phyloP scores from a whole-genome alignment of 2,888 invertebrate species.

The Macrophya annulata region DNA sequence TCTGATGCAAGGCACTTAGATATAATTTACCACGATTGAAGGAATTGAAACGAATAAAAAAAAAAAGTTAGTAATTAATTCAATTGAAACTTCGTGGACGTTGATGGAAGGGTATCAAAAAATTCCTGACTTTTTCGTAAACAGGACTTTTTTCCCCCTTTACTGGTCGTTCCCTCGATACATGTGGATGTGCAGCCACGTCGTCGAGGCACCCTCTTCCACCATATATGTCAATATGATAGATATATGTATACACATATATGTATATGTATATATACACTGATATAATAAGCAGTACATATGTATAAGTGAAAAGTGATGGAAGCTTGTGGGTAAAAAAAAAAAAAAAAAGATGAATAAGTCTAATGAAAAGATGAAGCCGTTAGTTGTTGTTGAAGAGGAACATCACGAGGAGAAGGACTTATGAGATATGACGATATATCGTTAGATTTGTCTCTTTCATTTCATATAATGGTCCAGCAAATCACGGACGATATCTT shows the following conservation, averaged over 20 bases:
- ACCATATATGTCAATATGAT: slow-evolving; percentile 4
- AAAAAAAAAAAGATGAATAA: slow-evolving; percentile 58
- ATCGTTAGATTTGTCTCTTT: slow-evolving; percentile 53
- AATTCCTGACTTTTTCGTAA: not conserved
- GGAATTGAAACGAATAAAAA: not conserved
- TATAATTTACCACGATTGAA: not conserved
- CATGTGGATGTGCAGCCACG: slow-evolving; percentile 4
- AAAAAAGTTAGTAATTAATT: not conserved
- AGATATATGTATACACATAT: not conserved
- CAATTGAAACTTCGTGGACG: not conserved
- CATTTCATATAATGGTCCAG: slow-evolving; percentile 31
- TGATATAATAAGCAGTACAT: not conserved
- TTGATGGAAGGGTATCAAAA: not conserved
- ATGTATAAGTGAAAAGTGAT: not conserved
- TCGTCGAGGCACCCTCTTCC: slow-evolving; percentile 14
- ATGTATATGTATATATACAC: too few relatives aligned
- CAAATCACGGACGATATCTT: not conserved
- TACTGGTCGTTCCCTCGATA: not conserved
- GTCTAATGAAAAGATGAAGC: slow-evolving; percentile 64
- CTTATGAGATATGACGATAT: slow-evolving; percentile 57
- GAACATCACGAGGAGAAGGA: not conserved
- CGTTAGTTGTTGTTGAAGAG: slow-evolving; percentile 1
- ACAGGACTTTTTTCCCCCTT: not conserved
- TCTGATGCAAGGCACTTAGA: too few relatives aligned
- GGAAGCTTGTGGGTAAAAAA: not conserved